These are phyloP conservation scores for Rhabditoides inermis DNA, from an alignment of 2,888 invertebrate genomes.

Conservation along the genomic window DNA sequence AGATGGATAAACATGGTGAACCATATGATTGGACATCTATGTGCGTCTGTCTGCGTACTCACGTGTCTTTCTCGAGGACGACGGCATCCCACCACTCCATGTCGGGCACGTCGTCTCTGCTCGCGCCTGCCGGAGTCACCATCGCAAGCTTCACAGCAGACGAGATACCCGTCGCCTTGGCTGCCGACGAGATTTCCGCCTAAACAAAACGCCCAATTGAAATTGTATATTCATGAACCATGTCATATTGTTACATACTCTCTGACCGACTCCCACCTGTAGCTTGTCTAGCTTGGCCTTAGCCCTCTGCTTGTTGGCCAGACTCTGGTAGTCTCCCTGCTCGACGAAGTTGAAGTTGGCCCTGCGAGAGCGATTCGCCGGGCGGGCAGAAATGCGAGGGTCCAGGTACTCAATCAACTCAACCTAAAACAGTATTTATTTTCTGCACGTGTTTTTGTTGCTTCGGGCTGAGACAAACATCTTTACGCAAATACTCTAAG, in stretches of 20 bases:
- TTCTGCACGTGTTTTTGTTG: no score
- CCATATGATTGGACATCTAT: not conserved
- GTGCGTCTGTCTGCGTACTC: constrained; percentile 40
- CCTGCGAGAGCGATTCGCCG: constrained; percentile 56
- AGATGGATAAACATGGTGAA: no score
- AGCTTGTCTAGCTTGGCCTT: constrained; percentile 86
- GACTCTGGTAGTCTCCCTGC: constrained; percentile 84
- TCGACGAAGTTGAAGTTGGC: constrained; percentile 84
- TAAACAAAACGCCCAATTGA: no score
- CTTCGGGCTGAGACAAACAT: no score
- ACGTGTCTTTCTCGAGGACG: constrained; percentile 67
- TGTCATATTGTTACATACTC: no score
- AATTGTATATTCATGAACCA: no score
- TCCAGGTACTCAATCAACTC: constrained; percentile 35
- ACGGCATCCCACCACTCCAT: constrained; percentile 58
- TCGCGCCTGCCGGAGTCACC: constrained; percentile 64
- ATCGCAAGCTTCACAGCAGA: constrained; percentile 91
- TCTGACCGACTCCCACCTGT: constrained; percentile 66
- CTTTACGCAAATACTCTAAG: no score
- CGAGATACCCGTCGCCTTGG: constrained; percentile 92
- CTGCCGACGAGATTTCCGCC: constrained; percentile 70
- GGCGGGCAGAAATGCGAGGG: constrained; percentile 30
- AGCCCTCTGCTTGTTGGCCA: constrained; percentile 78
- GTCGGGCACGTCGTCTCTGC: constrained; percentile 58
- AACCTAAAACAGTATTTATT: no score